Percentiles rank a stretch among this genome's conserved stretches.
phyloP scores from a whole-genome alignment of 2,797 vertebrate genomes.

The Sebastes ruberrimus region DNA sequence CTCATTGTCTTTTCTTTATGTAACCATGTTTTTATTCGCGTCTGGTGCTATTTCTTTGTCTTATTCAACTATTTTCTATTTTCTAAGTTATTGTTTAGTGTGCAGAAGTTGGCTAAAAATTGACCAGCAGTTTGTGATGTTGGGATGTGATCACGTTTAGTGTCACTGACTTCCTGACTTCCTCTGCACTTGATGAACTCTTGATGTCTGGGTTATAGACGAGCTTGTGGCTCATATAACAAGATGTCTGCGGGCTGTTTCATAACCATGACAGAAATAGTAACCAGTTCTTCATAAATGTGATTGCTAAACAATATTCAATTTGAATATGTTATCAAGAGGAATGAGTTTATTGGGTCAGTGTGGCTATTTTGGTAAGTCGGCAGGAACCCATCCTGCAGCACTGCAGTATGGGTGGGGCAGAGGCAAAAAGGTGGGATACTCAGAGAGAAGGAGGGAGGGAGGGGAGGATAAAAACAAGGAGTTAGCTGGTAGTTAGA shows the following conservation, averaged over 20 bases:
- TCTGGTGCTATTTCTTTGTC: neutral
- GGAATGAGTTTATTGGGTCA: constrained; percentile 64
- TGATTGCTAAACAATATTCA: neutral
- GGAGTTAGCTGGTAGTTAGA: constrained; percentile 61
- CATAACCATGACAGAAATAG: neutral
- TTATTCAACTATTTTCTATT: neutral
- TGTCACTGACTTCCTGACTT: neutral
- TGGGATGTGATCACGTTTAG: neutral
- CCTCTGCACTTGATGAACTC: neutral
- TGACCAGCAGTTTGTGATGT: neutral
- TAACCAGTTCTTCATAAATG: neutral
- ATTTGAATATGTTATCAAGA: constrained; percentile 9
- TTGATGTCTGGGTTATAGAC: neutral
- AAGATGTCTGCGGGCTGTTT: neutral
- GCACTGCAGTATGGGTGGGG: constrained; percentile 83
- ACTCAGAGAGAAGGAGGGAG: constrained; percentile 25
- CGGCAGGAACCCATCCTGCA: constrained; percentile 76
- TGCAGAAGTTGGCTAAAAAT: neutral
- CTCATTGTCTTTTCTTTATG: constrained; percentile 13
- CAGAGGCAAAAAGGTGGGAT: constrained; percentile 73
- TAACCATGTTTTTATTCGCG: neutral
- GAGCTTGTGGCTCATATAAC: neutral
- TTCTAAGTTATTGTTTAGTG: neutral
- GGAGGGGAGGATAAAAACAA: constrained; percentile 59
- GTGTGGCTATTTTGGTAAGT: constrained; percentile 69